Base-by-base conservation (phyloP, 2,888 invertebrate species). In the Xylocampa areola region DNA sequence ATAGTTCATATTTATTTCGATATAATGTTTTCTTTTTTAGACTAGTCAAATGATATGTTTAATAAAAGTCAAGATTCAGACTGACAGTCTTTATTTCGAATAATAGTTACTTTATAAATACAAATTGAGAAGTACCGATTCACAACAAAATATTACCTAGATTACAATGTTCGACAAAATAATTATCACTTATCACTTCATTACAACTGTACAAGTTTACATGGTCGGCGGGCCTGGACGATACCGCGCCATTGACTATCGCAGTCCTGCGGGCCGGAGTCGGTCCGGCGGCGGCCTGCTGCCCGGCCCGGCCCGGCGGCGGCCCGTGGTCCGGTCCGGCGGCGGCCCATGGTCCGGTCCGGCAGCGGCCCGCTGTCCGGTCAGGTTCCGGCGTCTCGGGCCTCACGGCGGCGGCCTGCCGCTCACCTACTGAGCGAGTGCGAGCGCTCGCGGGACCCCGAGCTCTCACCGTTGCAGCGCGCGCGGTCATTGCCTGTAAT, bases 361-460 rank as follows among this genome's bases (percentile, higher is more conserved):
- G 29, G 25, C 40, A 45, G 37, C 53, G 80, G 77, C 77, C 21
- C 19, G 58, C 37, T 29, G 35, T 14, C 16, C 11, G 21, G 30
- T 47, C 43, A 43, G 32, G 23, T 37, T 37, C 35, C 59, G 41
- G 43, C 73, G 69, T 70, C 73, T 74, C 67, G 32, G 52, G 52
- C 39, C 52, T 49, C 50, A 48, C 79, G 81, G 76, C 78, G 80
- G 78, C 54, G 48, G 81, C 75, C 60, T 73, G 84, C 85, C 83
- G 90, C 94, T 96, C 96, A 96, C 95, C 96, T 95, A 82, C 96
- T 96, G 75, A 96, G 94, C 81, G 96, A 96, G 88, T 96, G 94
- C 76, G 94, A 94, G 40, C 94, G 91, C 82, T 87, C 88, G 68
- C 92, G 91, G 37, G 89, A 86, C 59, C 84, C 83, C 30, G 90